Conservation (phyloP, 1,140 invertebrate genomes). For the Grapholita molesta region DNA sequence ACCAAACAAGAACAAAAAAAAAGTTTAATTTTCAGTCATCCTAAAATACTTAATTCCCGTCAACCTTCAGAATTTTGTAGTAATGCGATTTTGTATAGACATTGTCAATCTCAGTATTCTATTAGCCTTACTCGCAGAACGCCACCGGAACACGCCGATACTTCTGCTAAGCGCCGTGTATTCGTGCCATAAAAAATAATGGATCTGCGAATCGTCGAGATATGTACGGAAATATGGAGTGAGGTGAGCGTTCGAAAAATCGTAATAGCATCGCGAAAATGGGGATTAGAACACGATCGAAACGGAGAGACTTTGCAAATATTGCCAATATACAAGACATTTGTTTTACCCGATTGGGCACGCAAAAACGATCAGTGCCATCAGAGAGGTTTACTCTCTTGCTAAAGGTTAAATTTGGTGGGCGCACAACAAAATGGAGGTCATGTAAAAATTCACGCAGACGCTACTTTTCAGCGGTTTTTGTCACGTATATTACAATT, state of each 20-base stretch:
- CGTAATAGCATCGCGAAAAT: slow-evolving; percentile 73
- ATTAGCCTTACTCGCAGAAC: background rate
- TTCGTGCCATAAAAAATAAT: slow-evolving; percentile 76
- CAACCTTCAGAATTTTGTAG: no score
- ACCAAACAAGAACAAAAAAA: no score
- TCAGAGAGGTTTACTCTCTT: background rate
- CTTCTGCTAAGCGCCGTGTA: slow-evolving; percentile 66
- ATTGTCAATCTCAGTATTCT: no score
- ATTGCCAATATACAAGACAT: slow-evolving; percentile 18
- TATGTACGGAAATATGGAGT: slow-evolving; percentile 74
- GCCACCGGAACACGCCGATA: slow-evolving; percentile 24
- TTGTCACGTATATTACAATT: no score
- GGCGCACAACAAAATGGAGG: background rate
- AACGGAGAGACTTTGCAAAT: slow-evolving; percentile 53
- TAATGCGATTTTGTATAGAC: no score
- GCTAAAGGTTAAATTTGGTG: background rate
- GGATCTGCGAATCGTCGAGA: slow-evolving; percentile 75
- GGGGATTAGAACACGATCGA: slow-evolving; percentile 76
- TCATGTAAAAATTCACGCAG: background rate
- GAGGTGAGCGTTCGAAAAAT: slow-evolving; percentile 70
- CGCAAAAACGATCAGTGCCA: background rate
- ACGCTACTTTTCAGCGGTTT: no score
- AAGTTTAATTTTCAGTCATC: no score
- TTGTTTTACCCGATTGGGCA: slow-evolving; percentile 6
- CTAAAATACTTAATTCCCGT: no score